phyloP scores from a whole-genome alignment of 2,113 vertebrate genomes.

The Notothenia rossii region DNA sequence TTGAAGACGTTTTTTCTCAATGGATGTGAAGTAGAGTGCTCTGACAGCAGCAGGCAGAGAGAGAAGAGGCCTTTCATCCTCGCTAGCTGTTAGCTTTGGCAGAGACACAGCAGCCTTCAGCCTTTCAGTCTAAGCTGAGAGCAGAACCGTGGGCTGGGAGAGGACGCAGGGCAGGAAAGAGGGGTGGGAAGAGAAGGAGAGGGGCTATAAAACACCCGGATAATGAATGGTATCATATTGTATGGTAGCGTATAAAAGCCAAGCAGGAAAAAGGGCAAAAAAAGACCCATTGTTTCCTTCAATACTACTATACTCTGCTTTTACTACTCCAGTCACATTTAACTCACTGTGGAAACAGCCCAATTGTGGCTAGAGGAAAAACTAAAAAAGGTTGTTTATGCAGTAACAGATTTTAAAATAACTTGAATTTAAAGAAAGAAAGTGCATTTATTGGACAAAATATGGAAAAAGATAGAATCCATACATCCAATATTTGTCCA shows the following conservation, averaged over 20 bases:
- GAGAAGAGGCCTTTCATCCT: constrained; percentile 75
- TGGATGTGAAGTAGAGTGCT: constrained; percentile 57
- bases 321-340: too few relatives aligned
- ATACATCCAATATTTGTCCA: too few relatives aligned
- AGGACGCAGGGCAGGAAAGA: constrained; percentile 11
- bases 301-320: too few relatives aligned
- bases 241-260: constrained; percentile 11
- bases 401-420: too few relatives aligned
- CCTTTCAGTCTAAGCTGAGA: constrained; percentile 57
- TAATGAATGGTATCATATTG: constrained; percentile 53
- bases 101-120: constrained; percentile 47
- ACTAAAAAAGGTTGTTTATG: too few relatives aligned
- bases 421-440: too few relatives aligned
- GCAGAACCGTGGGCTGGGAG: constrained; percentile 24
- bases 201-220: constrained; percentile 29
- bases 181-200: constrained; percentile 24
- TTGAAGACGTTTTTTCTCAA: constrained; percentile 58
- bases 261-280: constrained; percentile 29
- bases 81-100: constrained; percentile 76
- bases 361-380: too few relatives aligned
- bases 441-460: too few relatives aligned
- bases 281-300: constrained; percentile 8
- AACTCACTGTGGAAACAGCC: too few relatives aligned
- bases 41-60: constrained; percentile 54
- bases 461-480: too few relatives aligned